Evolutionary conservation across 1,140 invertebrate genomes (phyloP), one percentile per base, ranked within the genome.

Genomic region (Pinna nobilis): DNA sequence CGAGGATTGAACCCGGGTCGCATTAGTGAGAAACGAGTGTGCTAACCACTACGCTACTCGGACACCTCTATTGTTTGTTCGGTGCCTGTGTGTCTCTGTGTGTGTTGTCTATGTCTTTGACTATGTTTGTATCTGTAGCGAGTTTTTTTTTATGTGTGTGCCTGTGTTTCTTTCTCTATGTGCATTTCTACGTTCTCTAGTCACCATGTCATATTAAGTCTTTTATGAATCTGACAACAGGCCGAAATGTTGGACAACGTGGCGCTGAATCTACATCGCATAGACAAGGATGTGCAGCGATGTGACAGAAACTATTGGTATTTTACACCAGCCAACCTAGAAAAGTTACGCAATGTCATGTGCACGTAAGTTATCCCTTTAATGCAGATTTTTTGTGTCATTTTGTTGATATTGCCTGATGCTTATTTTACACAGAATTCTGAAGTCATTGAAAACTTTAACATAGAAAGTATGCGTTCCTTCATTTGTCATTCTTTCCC

Each of bases 211-310:
- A 47, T 1, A 47, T 18, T 3, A 2, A 47, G 7, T 47, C 28
- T n/a, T 51, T 59, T 13, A 3, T 59, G n/a, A 35, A 7, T 59
- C n/a, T n/a, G n/a, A n/a, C n/a, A n/a, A 6, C 83, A 95, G 94
- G 92, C 92, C 76, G 95, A 96, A 84, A 86, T 97, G 47, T 88
- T 98, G 51, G 95, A 97, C 81, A 92, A 92, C 64, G 98, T 98
- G 82, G 95, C 94, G 0, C 86, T 97, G 25, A 98, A 98, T 88
- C 87, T 98, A 0, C 96, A 98, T 88, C 91, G 97, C 28, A 98
- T 98, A 75, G 97, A 98, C 86, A 98, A 98, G 89, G 97, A 98
- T 89, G 97, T 98, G 3, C 95, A 97, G 87, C 89, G 97, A 70
- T 98, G 97, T 89, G 97, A 98, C 89, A 90, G 97, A 63, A 97